Evolutionary conservation across 2,888 invertebrate genomes (phyloP), one percentile per base, ranked within the genome.

Genomic region (Lepidochitona cinerea): DNA sequence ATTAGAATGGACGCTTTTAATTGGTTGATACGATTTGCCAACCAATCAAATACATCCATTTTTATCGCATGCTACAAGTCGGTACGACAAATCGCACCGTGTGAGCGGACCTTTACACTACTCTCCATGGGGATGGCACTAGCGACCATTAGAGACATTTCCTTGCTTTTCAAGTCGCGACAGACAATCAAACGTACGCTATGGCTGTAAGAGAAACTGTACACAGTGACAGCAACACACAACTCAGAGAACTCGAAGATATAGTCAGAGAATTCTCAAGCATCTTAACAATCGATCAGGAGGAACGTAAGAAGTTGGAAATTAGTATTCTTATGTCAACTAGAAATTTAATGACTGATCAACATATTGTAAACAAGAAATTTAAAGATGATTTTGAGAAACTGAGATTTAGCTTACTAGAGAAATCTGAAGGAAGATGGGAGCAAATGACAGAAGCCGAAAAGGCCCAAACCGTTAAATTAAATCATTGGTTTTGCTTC

Each of bases 151-250:
- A 54, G 26, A 7, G 54, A 9, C 54, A 54, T 23, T 54, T 54
- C 54, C 23, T 54, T 26, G 54, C 14, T 23, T 54, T n/a, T 26
- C 23, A 9, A 26, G 12, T 54, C 7, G 54, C n/a, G n/a, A 54
- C 54, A 9, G 26, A 7, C 7, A n/a, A 12, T 23, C 54, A 54
- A 26, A 54, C 54, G 26, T 54, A 18, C 23, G 54, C 9, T 6
- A 54, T 59, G 59, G 59, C 23, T 59, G 29, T 59, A 23, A 18
- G 59, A 59, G 59, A 59, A 59, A 59, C 59, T 14, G 26, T 59
- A 14, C 23, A 59, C 59, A 59, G 59, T n/a, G n/a, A n/a, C n/a
- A n/a, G n/a, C n/a, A n/a, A n/a, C n/a, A 59, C 59, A 59, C 59
- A 59, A 26, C 59, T 59, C 4, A 23, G 12, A 29, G 23, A 26